Evolutionary conservation across 2,113 vertebrate species (phyloP).

Genomic region (Myrmophylax atrothorax): DNA sequence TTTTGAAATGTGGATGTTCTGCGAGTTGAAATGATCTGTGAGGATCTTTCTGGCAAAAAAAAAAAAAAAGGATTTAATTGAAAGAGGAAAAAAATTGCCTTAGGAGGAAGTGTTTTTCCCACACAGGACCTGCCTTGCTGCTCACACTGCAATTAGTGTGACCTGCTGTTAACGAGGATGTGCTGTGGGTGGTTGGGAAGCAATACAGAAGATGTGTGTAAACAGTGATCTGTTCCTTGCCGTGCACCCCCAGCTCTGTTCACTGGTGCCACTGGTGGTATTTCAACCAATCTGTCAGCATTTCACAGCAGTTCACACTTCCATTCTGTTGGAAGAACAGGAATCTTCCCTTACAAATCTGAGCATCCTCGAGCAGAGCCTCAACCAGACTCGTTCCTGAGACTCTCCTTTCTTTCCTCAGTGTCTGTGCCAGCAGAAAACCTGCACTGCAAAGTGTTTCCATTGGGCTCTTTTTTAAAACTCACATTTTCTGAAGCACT

Average conservation of each 20-base stretch:
- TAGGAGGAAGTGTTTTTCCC: not conserved
- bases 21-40: too few relatives aligned
- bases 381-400: not conserved
- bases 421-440: not conserved
- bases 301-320: not conserved
- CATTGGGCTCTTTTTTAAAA: not conserved
- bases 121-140: not conserved
- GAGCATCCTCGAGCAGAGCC: not conserved
- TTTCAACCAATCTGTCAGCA: not conserved
- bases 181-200: not conserved
- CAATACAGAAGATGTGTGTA: accelerated
- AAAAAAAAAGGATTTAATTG: not conserved
- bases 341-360: not conserved
- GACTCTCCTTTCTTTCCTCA: not conserved
- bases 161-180: not conserved
- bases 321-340: accelerated
- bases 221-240: not conserved
- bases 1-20: too few relatives aligned
- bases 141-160: not conserved
- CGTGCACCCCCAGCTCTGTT: not conserved
- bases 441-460: not conserved
- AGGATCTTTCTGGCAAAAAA: too few relatives aligned
- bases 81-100: not conserved
- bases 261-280: not conserved
- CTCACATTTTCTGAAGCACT: not conserved